phyloP scores from a whole-genome alignment of 2,888 invertebrate species.

The Heteromurus nitidus region DNA sequence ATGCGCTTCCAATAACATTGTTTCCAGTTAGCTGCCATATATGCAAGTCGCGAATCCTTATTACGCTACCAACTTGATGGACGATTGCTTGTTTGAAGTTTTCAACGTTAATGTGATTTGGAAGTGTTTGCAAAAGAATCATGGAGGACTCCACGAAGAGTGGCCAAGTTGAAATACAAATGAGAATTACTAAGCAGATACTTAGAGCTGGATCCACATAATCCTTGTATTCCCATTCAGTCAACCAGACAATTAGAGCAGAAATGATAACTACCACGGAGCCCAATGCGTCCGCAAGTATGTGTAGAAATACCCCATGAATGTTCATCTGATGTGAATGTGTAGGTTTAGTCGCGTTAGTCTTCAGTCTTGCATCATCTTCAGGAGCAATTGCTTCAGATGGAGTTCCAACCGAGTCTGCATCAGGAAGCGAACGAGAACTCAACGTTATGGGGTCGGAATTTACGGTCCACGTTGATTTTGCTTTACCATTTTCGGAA shows the following conservation, averaged over 20 bases:
- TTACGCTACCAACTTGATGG: conserved; percentile 92
- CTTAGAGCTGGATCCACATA: conserved; percentile 97
- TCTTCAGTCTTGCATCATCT: not conserved
- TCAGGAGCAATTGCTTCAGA: not conserved
- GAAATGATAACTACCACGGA: conserved; percentile 92
- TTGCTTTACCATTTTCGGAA: not conserved
- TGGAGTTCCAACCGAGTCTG: not conserved
- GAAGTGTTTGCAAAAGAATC: conserved; percentile 97
- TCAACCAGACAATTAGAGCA: conserved; percentile 83
- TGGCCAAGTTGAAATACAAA: conserved; percentile 92
- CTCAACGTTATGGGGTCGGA: not conserved
- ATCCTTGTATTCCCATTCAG: conserved; percentile 82
- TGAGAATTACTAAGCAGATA: conserved; percentile 89
- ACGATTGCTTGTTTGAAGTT: conserved; percentile 90
- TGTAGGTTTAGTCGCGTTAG: too few relatives aligned
- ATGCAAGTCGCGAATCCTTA: conserved; percentile 97
- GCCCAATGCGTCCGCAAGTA: conserved; percentile 96
- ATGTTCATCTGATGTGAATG: conserved; percentile 90
- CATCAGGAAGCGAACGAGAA: not conserved
- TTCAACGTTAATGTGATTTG: conserved; percentile 96
- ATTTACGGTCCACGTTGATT: conserved; percentile 8
- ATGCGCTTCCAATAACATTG: conserved; percentile 97
- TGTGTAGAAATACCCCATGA: conserved; percentile 96
- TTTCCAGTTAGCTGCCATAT: conserved; percentile 98
- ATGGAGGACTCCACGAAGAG: conserved; percentile 90